Evolutionary conservation across 2,888 invertebrate species (phyloP).

Genomic region (Drosophila melanosoma): DNA sequence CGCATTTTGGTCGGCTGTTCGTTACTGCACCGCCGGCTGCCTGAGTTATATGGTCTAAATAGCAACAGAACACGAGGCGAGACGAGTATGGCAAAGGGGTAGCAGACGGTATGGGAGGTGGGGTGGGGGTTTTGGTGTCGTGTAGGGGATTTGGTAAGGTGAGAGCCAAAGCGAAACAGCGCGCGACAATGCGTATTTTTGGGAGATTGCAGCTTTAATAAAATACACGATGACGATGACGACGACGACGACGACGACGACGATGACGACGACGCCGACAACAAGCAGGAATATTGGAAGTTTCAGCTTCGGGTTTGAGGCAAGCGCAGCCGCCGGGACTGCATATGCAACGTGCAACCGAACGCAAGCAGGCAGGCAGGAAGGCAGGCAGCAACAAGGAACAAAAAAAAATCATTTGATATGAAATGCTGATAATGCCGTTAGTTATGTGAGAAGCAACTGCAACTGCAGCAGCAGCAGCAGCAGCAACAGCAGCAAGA

Average conservation of each 20-base stretch:
- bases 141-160: background rate
- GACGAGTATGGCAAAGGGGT: background rate
- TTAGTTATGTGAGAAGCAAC: slow-evolving; percentile 11
- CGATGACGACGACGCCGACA: slow-evolving; percentile 8
- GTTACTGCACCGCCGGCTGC: slow-evolving; percentile 45
- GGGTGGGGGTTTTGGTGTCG: accelerated
- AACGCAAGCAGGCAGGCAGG: slow-evolving; percentile 14
- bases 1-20: slow-evolving; percentile 20
- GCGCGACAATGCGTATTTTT: slow-evolving; percentile 38
- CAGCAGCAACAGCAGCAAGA: slow-evolving; percentile 4
- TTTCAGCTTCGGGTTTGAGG: slow-evolving; percentile 41
- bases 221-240: slow-evolving; percentile 28
- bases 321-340: slow-evolving; percentile 18
- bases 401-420: background rate
- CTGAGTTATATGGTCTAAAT: slow-evolving; percentile 72
- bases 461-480: slow-evolving; percentile 15
- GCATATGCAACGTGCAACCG: slow-evolving; percentile 6
- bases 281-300: slow-evolving; percentile 55
- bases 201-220: slow-evolving; percentile 69
- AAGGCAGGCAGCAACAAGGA: slow-evolving; percentile 28
- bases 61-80: slow-evolving; percentile 52
- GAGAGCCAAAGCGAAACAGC: background rate
- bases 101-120: background rate
- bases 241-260: slow-evolving; percentile 8
- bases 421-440: slow-evolving; percentile 28